phyloP scores from a whole-genome alignment of 2,113 vertebrate genomes.

The Fregata magnificens region DNA sequence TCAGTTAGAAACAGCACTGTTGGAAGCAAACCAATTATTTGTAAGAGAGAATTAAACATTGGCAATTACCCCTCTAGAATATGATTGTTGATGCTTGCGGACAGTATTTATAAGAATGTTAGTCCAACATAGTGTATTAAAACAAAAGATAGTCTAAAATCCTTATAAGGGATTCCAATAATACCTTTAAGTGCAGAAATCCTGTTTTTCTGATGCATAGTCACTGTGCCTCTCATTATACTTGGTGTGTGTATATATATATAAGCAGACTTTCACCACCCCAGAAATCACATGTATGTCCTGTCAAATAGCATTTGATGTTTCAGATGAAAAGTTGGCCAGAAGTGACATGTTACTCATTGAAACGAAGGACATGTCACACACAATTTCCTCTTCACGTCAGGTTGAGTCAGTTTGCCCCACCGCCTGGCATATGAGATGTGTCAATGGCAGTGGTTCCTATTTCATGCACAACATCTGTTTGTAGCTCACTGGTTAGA shows the following conservation, averaged over 20 bases:
- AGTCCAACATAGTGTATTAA: neutral
- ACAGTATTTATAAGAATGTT: neutral
- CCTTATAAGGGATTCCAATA: neutral
- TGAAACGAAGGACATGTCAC: slow-evolving; percentile 59
- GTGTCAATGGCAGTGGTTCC: slow-evolving; percentile 23
- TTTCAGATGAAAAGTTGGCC: slow-evolving; percentile 4
- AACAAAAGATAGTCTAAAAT: neutral
- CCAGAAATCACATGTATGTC: neutral
- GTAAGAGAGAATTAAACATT: neutral
- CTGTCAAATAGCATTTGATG: slow-evolving; percentile 51
- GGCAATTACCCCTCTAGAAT: neutral
- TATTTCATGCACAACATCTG: slow-evolving; percentile 20
- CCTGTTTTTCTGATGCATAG: neutral
- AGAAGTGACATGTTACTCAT: slow-evolving; percentile 38
- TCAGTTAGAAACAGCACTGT: neutral
- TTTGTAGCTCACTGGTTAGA: slow-evolving; percentile 19
- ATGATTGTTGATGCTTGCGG: neutral
- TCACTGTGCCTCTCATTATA: neutral
- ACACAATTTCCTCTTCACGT: slow-evolving; percentile 22
- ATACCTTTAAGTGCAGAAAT: neutral
- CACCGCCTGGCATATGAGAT: slow-evolving; percentile 3
- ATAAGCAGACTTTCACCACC: neutral
- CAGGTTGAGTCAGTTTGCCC: slow-evolving; percentile 16
- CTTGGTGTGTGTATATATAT: neutral
- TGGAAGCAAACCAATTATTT: neutral